A percentile compares a stretch with the other conserved stretches of the same genome.
Evolutionary conservation across 2,113 vertebrate species (phyloP).

Genomic region (Plecotus auritus): DNA sequence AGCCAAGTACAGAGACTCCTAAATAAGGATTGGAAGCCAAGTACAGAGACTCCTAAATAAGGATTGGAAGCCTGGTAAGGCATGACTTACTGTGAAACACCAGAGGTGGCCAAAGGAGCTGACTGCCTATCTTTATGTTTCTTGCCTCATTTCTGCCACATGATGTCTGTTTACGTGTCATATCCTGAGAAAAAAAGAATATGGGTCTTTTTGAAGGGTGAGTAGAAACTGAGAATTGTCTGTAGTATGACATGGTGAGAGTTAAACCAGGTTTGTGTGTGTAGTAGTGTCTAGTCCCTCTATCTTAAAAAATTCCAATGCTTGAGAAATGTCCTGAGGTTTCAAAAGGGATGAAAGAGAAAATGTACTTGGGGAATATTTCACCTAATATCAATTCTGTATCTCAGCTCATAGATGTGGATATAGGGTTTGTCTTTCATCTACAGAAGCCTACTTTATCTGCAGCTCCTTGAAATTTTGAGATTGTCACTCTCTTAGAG

Average conservation of each 20-base stretch:
- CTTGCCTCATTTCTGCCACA: background rate
- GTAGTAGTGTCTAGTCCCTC: background rate
- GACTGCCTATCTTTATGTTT: background rate
- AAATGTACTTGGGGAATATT: background rate
- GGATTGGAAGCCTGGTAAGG: background rate
- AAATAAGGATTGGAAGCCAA: no score
- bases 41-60: no score
- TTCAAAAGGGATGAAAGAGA: slow-evolving; percentile 34
- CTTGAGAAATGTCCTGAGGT: background rate
- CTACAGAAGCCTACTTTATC: slow-evolving; percentile 19
- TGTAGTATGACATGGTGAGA: background rate
- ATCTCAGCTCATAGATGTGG: background rate
- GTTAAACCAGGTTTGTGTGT: background rate
- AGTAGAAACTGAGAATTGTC: background rate
- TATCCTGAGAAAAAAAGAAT: background rate
- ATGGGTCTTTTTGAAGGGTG: background rate
- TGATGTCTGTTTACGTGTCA: background rate
- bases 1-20: no score
- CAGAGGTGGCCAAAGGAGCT: background rate
- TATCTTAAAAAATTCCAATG: slow-evolving; percentile 1
- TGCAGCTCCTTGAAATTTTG: slow-evolving; percentile 18
- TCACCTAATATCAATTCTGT: background rate
- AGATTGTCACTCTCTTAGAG: slow-evolving; percentile 24
- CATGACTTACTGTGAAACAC: background rate
- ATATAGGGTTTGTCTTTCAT: slow-evolving; percentile 30